Evolutionary conservation across 2,888 invertebrate genomes (phyloP).

Genomic region (Tetragnatha montana): DNA sequence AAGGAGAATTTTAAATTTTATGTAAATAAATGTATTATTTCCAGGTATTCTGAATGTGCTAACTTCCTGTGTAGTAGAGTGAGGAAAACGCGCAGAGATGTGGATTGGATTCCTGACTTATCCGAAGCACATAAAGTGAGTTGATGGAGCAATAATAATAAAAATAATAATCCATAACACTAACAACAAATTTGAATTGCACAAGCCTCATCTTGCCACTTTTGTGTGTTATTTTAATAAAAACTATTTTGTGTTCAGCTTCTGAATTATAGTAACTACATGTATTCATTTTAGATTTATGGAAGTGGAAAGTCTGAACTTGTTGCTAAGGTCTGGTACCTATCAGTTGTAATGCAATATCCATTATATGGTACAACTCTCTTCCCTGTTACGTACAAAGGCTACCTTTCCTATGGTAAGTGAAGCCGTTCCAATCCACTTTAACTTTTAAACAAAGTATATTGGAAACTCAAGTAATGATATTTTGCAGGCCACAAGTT

Average conservation of each 20-base stretch:
- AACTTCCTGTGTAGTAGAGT: conserved; percentile 82
- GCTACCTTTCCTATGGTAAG: conserved; percentile 93
- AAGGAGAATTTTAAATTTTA: not conserved
- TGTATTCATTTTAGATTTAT: conserved; percentile 78
- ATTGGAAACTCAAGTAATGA: conserved; percentile 6
- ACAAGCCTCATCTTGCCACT: too few species aligned
- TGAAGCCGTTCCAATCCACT: conserved; percentile 54
- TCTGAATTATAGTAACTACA: not conserved
- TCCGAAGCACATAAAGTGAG: conserved; percentile 76
- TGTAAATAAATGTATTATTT: conserved; percentile 2
- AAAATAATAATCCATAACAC: not conserved
- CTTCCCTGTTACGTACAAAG: conserved; percentile 92
- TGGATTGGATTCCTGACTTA: conserved; percentile 76
- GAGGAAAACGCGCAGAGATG: conserved; percentile 73
- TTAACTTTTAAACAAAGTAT: not conserved
- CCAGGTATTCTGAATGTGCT: conserved; percentile 88
- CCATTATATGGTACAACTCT: conserved; percentile 92
- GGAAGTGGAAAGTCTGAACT: conserved; percentile 93
- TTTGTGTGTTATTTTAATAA: too few species aligned
- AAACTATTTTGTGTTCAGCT: not conserved
- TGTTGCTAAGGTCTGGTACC: conserved; percentile 93
- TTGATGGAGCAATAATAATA: not conserved
- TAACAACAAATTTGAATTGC: not conserved
- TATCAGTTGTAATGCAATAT: conserved; percentile 97
- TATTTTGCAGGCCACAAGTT: conserved; percentile 77